Evolutionary conservation across 1,140 invertebrate species (phyloP).

Genomic region (Drosophila azteca): DNA sequence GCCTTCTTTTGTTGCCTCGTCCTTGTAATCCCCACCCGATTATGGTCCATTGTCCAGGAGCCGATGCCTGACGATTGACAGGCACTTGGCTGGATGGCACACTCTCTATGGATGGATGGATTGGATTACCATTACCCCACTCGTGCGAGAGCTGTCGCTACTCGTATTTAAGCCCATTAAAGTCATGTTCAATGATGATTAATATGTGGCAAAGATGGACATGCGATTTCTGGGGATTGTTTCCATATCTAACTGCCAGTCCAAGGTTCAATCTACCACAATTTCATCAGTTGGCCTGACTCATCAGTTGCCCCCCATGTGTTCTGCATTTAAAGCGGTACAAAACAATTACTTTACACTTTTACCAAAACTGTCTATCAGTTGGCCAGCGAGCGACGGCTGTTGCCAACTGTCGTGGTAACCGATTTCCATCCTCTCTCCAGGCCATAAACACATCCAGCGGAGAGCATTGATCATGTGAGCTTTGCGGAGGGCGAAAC

Average conservation of each 20-base stretch:
- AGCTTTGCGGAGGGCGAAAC: conserved; percentile 3
- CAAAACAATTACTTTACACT: conserved; percentile 38
- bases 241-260: no score
- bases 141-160: conserved; percentile 17
- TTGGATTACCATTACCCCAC: conserved; percentile 33
- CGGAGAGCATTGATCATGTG: no score
- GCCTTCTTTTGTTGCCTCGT: conserved; percentile 27
- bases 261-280: not conserved
- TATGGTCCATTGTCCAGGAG: conserved; percentile 68
- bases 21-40: conserved; percentile 70
- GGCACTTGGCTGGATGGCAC: conserved; percentile 38
- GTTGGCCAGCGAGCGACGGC: not conserved
- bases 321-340: conserved; percentile 6
- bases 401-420: conserved; percentile 47
- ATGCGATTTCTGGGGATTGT: not conserved
- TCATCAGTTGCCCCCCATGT: conserved; percentile 1
- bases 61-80: conserved; percentile 52
- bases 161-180: conserved; percentile 50
- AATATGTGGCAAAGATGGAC: no score
- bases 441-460: no score
- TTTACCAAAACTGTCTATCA: conserved; percentile 27
- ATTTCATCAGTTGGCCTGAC: conserved; percentile 31
- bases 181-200: conserved; percentile 38
- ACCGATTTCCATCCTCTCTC: no score
- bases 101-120: conserved; percentile 29